Conservation (phyloP, 2,888 invertebrate genomes). For the Diachrysia chrysitis region DNA sequence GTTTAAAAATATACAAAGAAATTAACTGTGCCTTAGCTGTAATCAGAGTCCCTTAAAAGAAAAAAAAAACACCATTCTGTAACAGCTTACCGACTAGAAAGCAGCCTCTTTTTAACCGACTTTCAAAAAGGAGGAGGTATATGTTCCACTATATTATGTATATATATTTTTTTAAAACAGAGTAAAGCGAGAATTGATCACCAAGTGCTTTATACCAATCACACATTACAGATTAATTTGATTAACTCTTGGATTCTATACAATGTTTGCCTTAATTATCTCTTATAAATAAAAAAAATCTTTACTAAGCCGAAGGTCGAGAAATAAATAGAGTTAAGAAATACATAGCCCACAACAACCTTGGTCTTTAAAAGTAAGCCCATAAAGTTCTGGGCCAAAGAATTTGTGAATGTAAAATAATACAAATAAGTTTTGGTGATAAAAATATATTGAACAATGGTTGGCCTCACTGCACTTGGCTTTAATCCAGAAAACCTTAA, state of each 20-base stretch:
- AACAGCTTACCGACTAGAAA: too few relatives aligned
- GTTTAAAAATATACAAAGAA: too few relatives aligned
- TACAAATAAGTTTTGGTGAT: conserved; percentile 1
- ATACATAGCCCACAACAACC: not conserved
- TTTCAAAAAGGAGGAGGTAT: too few relatives aligned
- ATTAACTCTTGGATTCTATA: not conserved
- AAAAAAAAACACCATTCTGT: not conserved
- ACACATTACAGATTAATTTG: not conserved
- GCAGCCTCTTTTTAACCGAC: too few relatives aligned
- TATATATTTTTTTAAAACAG: not conserved
- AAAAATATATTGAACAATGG: conserved; percentile 1
- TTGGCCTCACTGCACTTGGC: conserved; percentile 4
- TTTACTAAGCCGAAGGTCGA: not conserved
- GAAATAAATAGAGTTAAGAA: not conserved
- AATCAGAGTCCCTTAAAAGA: too few relatives aligned
- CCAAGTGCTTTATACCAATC: not conserved
- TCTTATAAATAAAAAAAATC: not conserved
- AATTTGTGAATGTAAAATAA: conserved; percentile 4
- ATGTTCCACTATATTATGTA: too few relatives aligned
- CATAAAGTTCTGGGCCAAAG: not conserved
- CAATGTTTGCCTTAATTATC: not conserved
- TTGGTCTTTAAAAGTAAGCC: not conserved
- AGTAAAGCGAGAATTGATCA: not conserved
- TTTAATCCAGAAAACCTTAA: not conserved
- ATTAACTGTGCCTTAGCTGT: too few relatives aligned